These are phyloP conservation scores for Bolinopsis microptera DNA, from an alignment of 37 sponge, comb jelly and placozoan species.

Conservation along the genomic window DNA sequence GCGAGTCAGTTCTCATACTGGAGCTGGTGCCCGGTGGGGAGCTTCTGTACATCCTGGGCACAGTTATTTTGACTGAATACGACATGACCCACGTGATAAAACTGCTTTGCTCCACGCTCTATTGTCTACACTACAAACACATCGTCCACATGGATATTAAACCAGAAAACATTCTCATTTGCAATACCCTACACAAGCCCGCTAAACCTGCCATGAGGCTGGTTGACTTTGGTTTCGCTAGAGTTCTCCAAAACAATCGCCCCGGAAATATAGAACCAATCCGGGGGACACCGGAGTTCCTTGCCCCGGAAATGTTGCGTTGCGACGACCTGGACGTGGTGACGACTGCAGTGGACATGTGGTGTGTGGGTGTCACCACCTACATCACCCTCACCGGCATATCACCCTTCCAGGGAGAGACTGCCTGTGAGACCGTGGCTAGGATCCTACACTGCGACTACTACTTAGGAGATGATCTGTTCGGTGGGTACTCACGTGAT, in stretches of 20 bases:
- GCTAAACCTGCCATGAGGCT: background rate
- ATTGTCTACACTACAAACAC: constrained; percentile 62
- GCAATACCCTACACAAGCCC: background rate
- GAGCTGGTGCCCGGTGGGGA: constrained; percentile 38
- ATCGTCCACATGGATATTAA: constrained; percentile 58
- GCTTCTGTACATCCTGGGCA: constrained; percentile 21
- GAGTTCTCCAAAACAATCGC: background rate
- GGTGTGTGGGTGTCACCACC: constrained; percentile 57
- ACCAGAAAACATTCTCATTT: constrained; percentile 41
- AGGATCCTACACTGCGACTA: constrained; percentile 55
- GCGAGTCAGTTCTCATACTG: background rate
- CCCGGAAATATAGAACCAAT: background rate
- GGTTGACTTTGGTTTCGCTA: constrained; percentile 49
- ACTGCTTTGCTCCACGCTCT: constrained; percentile 26
- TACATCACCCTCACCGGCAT: constrained; percentile 59
- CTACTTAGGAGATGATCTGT: constrained; percentile 41
- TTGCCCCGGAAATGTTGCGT: constrained; percentile 21
- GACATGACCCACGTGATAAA: constrained; percentile 38
- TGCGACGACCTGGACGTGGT: background rate
- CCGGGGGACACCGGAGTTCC: constrained; percentile 47
- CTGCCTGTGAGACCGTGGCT: background rate
- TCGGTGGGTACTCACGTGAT: constrained; percentile 29
- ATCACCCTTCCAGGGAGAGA: constrained; percentile 30
- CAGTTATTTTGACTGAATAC: background rate
- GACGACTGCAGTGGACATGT: constrained; percentile 32